phyloP scores from a whole-genome alignment of 2,113 vertebrate species.

The Riparia riparia region DNA sequence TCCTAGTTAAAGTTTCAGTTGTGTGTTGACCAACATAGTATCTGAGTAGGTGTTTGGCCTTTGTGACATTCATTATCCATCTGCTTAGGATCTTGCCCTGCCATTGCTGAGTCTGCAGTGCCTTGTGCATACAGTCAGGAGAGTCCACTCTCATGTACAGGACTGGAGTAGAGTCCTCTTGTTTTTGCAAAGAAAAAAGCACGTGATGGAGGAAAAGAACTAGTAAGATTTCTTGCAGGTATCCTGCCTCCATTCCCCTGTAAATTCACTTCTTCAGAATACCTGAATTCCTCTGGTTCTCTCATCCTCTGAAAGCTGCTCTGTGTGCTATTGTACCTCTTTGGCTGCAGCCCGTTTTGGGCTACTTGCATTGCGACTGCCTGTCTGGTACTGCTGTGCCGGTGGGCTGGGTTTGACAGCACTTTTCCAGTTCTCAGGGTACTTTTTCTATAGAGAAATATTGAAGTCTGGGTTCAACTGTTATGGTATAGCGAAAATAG shows the following conservation, averaged over 20 bases:
- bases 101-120: background rate
- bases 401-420: background rate
- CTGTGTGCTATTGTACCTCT: rapidly evolving
- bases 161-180: background rate
- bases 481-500: rapidly evolving
- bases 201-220: background rate
- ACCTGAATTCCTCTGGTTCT: background rate
- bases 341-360: background rate
- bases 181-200: background rate
- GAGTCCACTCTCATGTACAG: background rate
- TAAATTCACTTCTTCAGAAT: background rate
- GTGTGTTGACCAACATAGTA: too few species aligned
- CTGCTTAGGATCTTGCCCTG: background rate
- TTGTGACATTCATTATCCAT: background rate
- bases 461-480: background rate
- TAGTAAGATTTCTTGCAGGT: background rate
- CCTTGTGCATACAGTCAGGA: background rate
- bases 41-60: background rate
- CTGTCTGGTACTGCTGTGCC: background rate
- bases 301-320: background rate
- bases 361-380: rapidly evolving
- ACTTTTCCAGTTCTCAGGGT: background rate
- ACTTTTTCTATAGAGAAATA: background rate
- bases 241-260: background rate
- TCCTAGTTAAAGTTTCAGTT: background rate